Conservation (phyloP, 2,888 invertebrate species). For the Hydraecia micacea region DNA sequence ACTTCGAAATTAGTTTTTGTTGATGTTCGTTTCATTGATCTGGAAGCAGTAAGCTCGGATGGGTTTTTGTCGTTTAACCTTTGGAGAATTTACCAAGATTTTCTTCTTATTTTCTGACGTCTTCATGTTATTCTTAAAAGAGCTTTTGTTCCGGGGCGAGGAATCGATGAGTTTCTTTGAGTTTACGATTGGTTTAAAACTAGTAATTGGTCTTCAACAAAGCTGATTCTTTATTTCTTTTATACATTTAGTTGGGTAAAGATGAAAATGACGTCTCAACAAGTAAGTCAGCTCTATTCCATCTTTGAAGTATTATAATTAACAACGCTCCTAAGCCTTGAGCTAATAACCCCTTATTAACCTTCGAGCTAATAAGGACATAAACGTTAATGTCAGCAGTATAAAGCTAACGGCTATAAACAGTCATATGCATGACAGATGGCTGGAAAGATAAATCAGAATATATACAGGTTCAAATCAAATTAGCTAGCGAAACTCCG, state of each 20-base stretch:
- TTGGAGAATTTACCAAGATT: slow-evolving; percentile 36
- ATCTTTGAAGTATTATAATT: slow-evolving; percentile 23
- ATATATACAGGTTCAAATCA: neutral
- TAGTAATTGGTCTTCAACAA: slow-evolving; percentile 34
- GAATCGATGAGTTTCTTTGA: slow-evolving; percentile 41
- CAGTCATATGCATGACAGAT: slow-evolving; percentile 25
- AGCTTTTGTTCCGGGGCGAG: slow-evolving; percentile 42
- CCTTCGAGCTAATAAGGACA: slow-evolving; percentile 36
- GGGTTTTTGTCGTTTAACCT: slow-evolving; percentile 51
- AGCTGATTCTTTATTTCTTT: slow-evolving; percentile 24
- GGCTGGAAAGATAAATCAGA: slow-evolving; percentile 7
- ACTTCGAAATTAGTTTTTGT: slow-evolving; percentile 52
- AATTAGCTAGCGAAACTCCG: neutral
- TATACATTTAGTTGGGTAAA: neutral
- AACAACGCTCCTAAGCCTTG: neutral
- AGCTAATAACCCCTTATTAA: slow-evolving; percentile 33
- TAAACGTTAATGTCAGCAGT: slow-evolving; percentile 34
- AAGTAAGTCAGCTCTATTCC: neutral
- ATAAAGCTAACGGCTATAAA: slow-evolving; percentile 33
- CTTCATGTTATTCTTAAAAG: slow-evolving; percentile 46
- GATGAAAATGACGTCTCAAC: slow-evolving; percentile 2
- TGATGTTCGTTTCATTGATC: slow-evolving; percentile 53
- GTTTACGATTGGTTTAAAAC: slow-evolving; percentile 49
- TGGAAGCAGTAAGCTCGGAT: slow-evolving; percentile 46
- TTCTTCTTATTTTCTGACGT: slow-evolving; percentile 49